phyloP scores from a whole-genome alignment of 2,797 vertebrate species.

The Epinephelus malabaricus region DNA sequence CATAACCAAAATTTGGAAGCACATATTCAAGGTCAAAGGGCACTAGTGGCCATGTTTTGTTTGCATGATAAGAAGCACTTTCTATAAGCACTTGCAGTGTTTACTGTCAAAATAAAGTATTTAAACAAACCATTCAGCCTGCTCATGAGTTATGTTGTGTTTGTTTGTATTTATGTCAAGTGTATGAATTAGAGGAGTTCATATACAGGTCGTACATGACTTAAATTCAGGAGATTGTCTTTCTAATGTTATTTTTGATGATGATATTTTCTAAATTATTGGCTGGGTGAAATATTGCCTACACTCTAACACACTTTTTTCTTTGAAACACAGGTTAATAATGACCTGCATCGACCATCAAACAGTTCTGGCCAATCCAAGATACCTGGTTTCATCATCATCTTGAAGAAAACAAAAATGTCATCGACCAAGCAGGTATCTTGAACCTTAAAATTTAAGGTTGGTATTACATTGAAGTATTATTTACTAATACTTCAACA shows the following conservation, averaged over 20 bases:
- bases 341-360: too few relatives aligned
- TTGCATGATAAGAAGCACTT: too few relatives aligned
- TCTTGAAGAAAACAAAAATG: background rate
- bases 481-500: background rate
- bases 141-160: background rate
- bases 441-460: fast-evolving
- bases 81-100: too few relatives aligned
- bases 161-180: too few relatives aligned
- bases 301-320: background rate
- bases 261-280: background rate
- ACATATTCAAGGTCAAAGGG: background rate
- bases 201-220: background rate
- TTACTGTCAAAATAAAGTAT: background rate
- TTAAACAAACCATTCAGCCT: background rate
- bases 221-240: background rate
- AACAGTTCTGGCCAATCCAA: too few relatives aligned
- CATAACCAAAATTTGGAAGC: slow-evolving; percentile 3
- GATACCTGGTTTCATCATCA: too few relatives aligned
- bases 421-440: background rate
- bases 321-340: background rate
- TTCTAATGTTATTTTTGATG: background rate
- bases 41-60: too few relatives aligned
- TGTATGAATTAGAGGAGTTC: background rate
- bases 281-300: background rate
- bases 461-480: too few relatives aligned